Percentiles rank a stretch among this genome's conserved stretches.
Evolutionary conservation across 2,888 invertebrate genomes (phyloP).

Genomic region (Spilosoma lubricipeda): DNA sequence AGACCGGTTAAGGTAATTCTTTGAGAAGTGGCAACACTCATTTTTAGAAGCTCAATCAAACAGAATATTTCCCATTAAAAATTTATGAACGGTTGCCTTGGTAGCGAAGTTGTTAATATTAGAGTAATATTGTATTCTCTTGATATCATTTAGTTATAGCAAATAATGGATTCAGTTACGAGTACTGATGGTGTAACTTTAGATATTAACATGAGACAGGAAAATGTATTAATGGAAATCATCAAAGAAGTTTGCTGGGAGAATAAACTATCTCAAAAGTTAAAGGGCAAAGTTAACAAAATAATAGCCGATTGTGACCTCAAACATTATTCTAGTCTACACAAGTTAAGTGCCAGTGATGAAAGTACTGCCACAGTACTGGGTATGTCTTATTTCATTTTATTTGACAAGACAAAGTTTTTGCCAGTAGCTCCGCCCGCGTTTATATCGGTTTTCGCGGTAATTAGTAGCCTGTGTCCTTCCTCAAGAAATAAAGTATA

Average conservation of each 20-base stretch:
- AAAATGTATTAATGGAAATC: slow-evolving; percentile 72
- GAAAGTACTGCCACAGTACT: slow-evolving; percentile 76
- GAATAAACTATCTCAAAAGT: slow-evolving; percentile 62
- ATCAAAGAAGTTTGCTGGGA: slow-evolving; percentile 74
- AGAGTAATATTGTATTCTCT: neutral
- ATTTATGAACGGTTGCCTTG: slow-evolving; percentile 44
- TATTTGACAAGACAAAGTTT: neutral
- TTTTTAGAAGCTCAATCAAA: neutral
- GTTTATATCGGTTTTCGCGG: no score
- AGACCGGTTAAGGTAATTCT: neutral
- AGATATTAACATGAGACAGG: slow-evolving; percentile 65
- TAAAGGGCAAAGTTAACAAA: slow-evolving; percentile 73
- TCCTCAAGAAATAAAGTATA: no score
- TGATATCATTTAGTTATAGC: neutral
- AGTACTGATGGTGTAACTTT: slow-evolving; percentile 60
- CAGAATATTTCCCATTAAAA: neutral
- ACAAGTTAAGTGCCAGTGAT: slow-evolving; percentile 75
- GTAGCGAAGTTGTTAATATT: slow-evolving; percentile 27
- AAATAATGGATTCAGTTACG: slow-evolving; percentile 69
- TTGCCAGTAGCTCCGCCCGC: no score
- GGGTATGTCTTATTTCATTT: slow-evolving; percentile 58
- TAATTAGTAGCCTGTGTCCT: no score
- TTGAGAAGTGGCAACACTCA: slow-evolving; percentile 5
- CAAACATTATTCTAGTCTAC: slow-evolving; percentile 74
- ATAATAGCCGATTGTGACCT: slow-evolving; percentile 79